Conservation (phyloP, 2,113 vertebrate species). For the Aythya baeri region DNA sequence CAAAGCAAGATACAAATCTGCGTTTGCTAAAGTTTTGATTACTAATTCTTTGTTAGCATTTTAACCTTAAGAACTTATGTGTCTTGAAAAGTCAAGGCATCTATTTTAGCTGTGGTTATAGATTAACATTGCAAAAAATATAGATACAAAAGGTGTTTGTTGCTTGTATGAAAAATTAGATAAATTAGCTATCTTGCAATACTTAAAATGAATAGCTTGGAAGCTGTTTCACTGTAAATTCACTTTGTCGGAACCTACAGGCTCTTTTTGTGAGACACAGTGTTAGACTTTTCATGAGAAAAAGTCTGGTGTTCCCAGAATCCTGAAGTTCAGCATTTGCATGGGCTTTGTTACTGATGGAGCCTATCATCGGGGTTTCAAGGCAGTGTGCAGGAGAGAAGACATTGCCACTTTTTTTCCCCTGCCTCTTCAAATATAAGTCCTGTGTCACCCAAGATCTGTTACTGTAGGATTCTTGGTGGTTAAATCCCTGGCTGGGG, state of each 20-base stretch:
- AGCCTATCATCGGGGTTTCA: background rate
- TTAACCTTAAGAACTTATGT: background rate
- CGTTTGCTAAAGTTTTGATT: background rate
- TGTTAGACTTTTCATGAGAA: background rate
- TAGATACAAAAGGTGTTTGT: background rate
- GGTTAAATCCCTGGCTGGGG: background rate
- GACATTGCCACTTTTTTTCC: background rate
- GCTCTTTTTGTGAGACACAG: background rate
- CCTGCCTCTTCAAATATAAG: background rate
- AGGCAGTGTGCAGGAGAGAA: background rate
- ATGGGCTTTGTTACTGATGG: background rate
- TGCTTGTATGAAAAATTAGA: background rate
- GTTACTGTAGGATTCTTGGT: background rate
- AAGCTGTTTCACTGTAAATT: background rate
- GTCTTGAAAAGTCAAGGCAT: background rate
- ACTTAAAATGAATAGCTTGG: background rate
- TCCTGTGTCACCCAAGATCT: background rate
- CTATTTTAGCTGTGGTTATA: constrained; percentile 1
- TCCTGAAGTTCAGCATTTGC: background rate
- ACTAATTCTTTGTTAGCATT: background rate
- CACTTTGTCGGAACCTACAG: background rate
- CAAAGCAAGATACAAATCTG: background rate
- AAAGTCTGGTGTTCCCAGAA: background rate
- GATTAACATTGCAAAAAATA: background rate
- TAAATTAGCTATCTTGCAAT: background rate